Conservation (phyloP, 2,888 invertebrate species). For the Tinea pellionella region DNA sequence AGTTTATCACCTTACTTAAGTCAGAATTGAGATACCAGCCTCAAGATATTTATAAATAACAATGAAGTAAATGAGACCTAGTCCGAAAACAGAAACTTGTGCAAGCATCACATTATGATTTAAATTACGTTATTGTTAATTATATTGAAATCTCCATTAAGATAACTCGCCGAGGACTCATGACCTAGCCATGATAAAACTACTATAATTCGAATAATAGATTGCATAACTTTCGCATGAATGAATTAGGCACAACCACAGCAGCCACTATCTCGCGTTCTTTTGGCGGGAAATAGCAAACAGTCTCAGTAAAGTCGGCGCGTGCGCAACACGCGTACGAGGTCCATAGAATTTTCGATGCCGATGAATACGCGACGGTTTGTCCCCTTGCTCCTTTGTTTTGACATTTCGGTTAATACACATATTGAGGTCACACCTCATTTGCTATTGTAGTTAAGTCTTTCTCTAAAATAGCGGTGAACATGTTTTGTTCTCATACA, state of each 20-base stretch:
- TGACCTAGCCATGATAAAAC: constrained; percentile 31
- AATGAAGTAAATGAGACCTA: not conserved
- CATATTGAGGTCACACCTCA: constrained; percentile 61
- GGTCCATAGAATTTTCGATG: constrained; percentile 38
- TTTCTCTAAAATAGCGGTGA: constrained; percentile 58
- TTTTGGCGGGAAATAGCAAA: constrained; percentile 59
- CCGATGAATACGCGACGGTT: constrained; percentile 57
- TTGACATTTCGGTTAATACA: constrained; percentile 49
- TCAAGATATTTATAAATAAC: not conserved
- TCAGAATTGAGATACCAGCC: no score
- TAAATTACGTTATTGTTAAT: not conserved
- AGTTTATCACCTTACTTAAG: no score
- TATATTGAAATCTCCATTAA: not conserved
- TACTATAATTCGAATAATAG: constrained; percentile 32
- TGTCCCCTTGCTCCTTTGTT: constrained; percentile 53
- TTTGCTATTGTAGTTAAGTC: constrained; percentile 46
- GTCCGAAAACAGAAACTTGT: not conserved
- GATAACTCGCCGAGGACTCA: constrained; percentile 19
- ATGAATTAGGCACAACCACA: constrained; percentile 31
- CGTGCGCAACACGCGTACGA: constrained; percentile 61
- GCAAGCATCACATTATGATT: not conserved
- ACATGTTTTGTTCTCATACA: constrained; percentile 51
- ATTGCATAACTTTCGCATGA: constrained; percentile 41
- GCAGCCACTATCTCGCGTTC: constrained; percentile 39
- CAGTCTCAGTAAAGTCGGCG: constrained; percentile 55